Evolutionary conservation across 64 coral and sea anemone genomes (phyloP).

Genomic region (Stichodactyla mertensii): DNA sequence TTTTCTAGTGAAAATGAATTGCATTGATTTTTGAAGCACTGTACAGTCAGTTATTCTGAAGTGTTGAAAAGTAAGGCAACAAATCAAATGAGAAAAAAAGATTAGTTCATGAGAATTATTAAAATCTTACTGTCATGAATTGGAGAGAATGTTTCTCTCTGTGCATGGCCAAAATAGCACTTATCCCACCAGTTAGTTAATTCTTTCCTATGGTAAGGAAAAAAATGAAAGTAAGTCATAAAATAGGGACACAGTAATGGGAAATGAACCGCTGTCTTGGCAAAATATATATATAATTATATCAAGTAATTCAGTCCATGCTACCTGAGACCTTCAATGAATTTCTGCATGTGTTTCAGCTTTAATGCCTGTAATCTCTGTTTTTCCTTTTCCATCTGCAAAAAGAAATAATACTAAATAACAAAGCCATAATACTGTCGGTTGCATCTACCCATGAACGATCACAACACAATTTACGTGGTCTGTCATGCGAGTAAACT

Average conservation of each 20-base stretch:
- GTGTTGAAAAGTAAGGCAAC: no score
- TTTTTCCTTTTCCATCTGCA: constrained; percentile 73
- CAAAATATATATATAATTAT: not conserved
- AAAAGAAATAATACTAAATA: not conserved
- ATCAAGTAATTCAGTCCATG: not conserved
- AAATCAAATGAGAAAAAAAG: no score
- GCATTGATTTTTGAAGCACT: no score
- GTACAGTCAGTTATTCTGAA: no score
- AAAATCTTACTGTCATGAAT: constrained; percentile 66
- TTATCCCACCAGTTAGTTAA: constrained; percentile 83
- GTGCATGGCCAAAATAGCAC: constrained; percentile 87
- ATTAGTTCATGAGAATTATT: not conserved
- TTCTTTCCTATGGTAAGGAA: constrained; percentile 61
- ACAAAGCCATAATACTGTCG: not conserved
- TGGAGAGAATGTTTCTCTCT: constrained; percentile 80
- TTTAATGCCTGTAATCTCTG: constrained; percentile 88
- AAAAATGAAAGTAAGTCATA: not conserved
- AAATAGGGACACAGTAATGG: no score
- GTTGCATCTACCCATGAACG: no score
- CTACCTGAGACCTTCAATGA: constrained; percentile 92
- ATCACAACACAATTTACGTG: no score
- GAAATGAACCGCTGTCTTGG: no score
- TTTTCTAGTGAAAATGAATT: no score
- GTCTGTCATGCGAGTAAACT: no score
- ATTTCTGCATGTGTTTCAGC: constrained; percentile 91